Conservation (phyloP, 2,113 vertebrate genomes). For the Onychostoma macrolepis region DNA sequence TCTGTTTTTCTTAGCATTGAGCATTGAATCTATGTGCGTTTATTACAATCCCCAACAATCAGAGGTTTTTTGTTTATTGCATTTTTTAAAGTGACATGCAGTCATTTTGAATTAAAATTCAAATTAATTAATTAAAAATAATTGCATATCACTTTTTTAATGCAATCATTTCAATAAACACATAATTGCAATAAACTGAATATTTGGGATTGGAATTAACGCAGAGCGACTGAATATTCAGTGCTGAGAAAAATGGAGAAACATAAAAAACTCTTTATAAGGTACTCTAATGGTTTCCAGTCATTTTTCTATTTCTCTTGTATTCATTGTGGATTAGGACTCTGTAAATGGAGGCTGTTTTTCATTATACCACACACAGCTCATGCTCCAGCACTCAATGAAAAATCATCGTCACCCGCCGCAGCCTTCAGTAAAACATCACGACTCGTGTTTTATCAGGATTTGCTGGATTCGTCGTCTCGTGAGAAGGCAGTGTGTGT, state of each 20-base stretch:
- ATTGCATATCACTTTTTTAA: too few species aligned
- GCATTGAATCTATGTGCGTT: too few species aligned
- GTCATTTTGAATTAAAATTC: too few species aligned
- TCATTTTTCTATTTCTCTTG: conserved; percentile 68
- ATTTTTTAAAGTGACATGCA: too few species aligned
- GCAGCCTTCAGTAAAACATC: conserved; percentile 66
- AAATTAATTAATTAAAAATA: too few species aligned
- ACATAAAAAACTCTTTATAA: conserved; percentile 40
- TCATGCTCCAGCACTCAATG: conserved; percentile 71
- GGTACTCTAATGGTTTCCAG: conserved; percentile 67
- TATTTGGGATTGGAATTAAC: conserved; percentile 35
- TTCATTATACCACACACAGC: conserved; percentile 74
- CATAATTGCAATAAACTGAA: too few species aligned
- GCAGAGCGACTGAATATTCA: conserved; percentile 42
- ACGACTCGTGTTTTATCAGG: conserved; percentile 67
- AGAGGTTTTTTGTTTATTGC: too few species aligned
- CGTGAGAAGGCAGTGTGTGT: background rate
- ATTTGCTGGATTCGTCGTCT: background rate
- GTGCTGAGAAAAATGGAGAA: conserved; percentile 48
- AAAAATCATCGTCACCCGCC: conserved; percentile 65
- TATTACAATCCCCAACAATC: too few species aligned
- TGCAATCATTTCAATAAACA: too few species aligned
- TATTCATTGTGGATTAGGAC: conserved; percentile 67
- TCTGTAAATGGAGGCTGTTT: conserved; percentile 67
- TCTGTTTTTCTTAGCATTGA: too few species aligned